Evolutionary conservation across 2,113 vertebrate genomes (phyloP).

Genomic region (Ophiodon elongatus): DNA sequence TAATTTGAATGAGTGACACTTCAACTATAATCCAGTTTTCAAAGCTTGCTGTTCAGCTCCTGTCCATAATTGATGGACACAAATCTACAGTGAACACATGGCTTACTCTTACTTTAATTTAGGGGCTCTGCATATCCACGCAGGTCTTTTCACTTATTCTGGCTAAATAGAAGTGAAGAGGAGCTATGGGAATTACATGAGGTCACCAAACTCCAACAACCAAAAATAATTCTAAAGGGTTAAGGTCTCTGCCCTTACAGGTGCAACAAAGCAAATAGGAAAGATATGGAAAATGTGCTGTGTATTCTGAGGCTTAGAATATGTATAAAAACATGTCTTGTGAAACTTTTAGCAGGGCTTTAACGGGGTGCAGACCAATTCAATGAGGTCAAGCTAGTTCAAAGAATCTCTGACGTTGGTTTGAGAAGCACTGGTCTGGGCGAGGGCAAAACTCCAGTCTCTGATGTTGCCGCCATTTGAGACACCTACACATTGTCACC

Average conservation of each 20-base stretch:
- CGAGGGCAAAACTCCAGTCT: background rate
- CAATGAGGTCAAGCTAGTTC: background rate
- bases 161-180: background rate
- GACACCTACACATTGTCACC: background rate
- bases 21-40: background rate
- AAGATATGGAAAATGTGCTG: background rate
- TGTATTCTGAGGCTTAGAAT: background rate
- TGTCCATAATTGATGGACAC: background rate
- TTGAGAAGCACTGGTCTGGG: background rate
- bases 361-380: background rate
- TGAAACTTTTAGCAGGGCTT: background rate
- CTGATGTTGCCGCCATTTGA: background rate
- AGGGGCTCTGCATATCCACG: background rate
- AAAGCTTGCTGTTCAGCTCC: background rate
- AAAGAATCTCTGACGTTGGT: background rate
- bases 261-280: background rate
- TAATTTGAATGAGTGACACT: background rate
- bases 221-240: background rate
- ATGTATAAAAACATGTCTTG: background rate
- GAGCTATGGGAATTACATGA: background rate
- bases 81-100: background rate
- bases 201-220: slow-evolving; percentile 10
- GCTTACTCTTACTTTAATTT: background rate
- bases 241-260: background rate
- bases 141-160: background rate